phyloP scores from a whole-genome alignment of 2,797 vertebrate genomes.

The Crypturellus tataupa region DNA sequence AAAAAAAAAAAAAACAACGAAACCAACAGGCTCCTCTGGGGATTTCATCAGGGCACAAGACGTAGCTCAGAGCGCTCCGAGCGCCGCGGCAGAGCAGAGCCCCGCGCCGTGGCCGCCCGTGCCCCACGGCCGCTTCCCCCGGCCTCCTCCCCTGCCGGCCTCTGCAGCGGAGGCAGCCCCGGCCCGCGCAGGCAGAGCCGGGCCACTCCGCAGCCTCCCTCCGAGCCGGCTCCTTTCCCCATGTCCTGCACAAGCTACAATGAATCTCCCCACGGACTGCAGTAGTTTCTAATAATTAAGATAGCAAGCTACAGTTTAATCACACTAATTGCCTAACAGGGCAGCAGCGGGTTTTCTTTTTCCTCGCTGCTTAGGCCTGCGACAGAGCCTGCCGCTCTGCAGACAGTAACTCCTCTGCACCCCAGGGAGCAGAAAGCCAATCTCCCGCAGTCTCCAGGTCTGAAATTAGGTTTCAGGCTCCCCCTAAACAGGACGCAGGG shows the following conservation, averaged over 20 bases:
- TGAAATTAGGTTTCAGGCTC: not conserved
- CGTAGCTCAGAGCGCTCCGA: slow-evolving; percentile 80
- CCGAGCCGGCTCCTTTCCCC: slow-evolving; percentile 49
- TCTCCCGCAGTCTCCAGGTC: not conserved
- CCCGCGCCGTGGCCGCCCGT: slow-evolving; percentile 48
- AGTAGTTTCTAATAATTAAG: slow-evolving; percentile 61
- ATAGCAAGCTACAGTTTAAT: slow-evolving; percentile 40
- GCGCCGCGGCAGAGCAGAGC: slow-evolving; percentile 17
- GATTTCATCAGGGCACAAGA: slow-evolving; percentile 73
- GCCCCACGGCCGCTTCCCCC: slow-evolving; percentile 60
- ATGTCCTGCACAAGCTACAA: not conserved
- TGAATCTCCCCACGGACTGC: slow-evolving; percentile 1
- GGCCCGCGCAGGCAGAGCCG: not conserved
- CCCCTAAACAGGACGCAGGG: not conserved
- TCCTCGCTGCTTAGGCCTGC: slow-evolving; percentile 21
- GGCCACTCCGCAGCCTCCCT: too few species aligned
- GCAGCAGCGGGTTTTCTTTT: not conserved
- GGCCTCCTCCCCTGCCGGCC: slow-evolving; percentile 24
- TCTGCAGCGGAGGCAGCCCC: too few species aligned
- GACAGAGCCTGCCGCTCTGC: slow-evolving; percentile 23
- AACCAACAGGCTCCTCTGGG: not conserved
- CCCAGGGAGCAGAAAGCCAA: slow-evolving; percentile 60
- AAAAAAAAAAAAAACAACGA: too few species aligned
- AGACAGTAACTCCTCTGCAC: slow-evolving; percentile 41
- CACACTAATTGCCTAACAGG: not conserved